Conservation (phyloP, 2,113 vertebrate species). For the Stomatorhinus ivindoensis region DNA sequence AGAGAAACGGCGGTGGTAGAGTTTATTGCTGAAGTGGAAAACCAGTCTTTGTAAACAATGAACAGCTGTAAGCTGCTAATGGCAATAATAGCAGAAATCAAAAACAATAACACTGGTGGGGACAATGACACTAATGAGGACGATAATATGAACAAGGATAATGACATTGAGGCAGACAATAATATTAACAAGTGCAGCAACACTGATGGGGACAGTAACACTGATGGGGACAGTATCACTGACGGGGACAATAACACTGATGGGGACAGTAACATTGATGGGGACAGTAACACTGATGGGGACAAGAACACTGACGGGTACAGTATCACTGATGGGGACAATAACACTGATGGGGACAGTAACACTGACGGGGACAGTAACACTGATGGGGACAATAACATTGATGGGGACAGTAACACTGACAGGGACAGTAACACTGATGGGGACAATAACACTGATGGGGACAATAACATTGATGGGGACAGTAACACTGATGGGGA, state of each 20-base stretch:
- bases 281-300: too few species aligned
- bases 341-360: not conserved
- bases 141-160: too few species aligned
- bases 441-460: not conserved
- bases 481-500: not conserved
- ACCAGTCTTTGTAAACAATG: not conserved
- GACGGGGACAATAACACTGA: not conserved
- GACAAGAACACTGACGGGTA: not conserved
- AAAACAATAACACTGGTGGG: too few species aligned
- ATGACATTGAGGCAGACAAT: too few species aligned
- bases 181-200: not conserved
- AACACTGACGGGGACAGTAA: not conserved
- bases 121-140: not conserved
- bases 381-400: not conserved
- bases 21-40: not conserved
- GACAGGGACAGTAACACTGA: not conserved
- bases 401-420: too few species aligned
- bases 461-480: not conserved
- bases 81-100: not conserved
- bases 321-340: not conserved
- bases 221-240: not conserved
- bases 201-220: not conserved
- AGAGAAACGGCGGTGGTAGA: not conserved
- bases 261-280: not conserved
- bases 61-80: not conserved